A percentile compares a stretch with the other conserved stretches of the same genome.
Conservation (phyloP, 2,888 invertebrate genomes). For the Rosalia funebris region DNA sequence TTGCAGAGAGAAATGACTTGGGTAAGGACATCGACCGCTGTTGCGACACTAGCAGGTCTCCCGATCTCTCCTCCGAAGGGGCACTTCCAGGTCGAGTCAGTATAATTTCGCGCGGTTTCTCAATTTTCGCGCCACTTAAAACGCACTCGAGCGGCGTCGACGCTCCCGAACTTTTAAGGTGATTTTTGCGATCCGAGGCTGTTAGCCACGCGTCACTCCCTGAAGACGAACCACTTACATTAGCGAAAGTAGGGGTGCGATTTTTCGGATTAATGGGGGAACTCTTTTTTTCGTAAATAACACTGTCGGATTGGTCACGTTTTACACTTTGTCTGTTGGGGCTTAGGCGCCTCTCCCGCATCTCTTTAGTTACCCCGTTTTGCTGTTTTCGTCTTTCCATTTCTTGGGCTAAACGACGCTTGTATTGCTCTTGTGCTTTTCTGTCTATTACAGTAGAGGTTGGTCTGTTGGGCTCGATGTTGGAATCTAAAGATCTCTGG, state of each 20-base stretch:
- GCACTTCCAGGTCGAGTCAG: constrained; percentile 68
- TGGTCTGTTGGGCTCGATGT: constrained; percentile 20
- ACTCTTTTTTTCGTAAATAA: constrained; percentile 33
- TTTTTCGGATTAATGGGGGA: constrained; percentile 51
- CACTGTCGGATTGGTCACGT: constrained; percentile 38
- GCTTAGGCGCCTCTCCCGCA: constrained; percentile 44
- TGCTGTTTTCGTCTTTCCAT: constrained; percentile 37
- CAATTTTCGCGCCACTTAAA: constrained; percentile 37
- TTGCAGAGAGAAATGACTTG: constrained; percentile 66
- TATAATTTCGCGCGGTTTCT: constrained; percentile 60
- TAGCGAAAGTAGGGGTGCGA: constrained; percentile 33
- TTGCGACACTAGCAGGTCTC: constrained; percentile 57
- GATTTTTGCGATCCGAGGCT: constrained; percentile 63
- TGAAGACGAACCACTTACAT: constrained; percentile 62
- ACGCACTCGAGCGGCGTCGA: constrained; percentile 67
- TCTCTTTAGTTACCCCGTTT: constrained; percentile 29
- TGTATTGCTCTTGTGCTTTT: constrained; percentile 42
- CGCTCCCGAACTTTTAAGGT: constrained; percentile 64
- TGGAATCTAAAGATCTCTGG: constrained; percentile 62
- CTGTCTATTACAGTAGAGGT: constrained; percentile 24
- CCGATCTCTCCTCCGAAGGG: constrained; percentile 61
- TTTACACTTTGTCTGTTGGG: constrained; percentile 43
- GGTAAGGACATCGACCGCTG: constrained; percentile 68
- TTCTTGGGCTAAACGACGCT: constrained; percentile 39
- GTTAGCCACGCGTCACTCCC: constrained; percentile 68